Evolutionary conservation across 2,888 invertebrate species (phyloP), one percentile per base, ranked within the genome.

Genomic region (Adelognathus sp.): DNA sequence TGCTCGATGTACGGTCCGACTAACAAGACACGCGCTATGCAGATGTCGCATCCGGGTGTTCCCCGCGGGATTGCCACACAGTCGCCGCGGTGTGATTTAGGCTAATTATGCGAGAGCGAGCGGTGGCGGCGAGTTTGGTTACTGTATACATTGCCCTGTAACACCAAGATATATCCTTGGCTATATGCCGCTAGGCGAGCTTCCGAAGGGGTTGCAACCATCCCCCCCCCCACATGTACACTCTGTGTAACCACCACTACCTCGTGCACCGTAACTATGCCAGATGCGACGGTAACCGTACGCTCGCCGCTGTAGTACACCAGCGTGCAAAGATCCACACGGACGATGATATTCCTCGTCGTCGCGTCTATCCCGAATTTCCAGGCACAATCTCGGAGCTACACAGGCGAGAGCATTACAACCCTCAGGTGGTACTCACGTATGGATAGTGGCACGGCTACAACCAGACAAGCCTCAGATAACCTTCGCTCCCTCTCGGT

Each of bases 31-130:
- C 87, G 85, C 85, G 86, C 81, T 84, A 83, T 83, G 85, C 87
- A 86, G 83, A 86, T 86, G 85, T 85, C 83, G 84, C 82, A 81
- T 80, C 79, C 82, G 82, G 80, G 78, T 79, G 70, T 72, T 75
- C 82, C 81, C 84, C 69, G 60, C 75, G 83, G 82, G 81, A 80
- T 79, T 46, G 74, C 70, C 31, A n/a, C n/a, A 79, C 69, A 14
- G 58, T 27, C 63, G 39, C 73, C 56, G 66, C 76, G 73, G 46
- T 82, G 82, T 87, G 87, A 88, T 88, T 88, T 87, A 85, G 83
- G 84, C 86, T 88, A 88, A 88, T 88, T 88, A 88, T 86, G 86
- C 84, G 79, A 81, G 83, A 83, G 83, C 82, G 67, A 29, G 64
- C 74, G 50, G n/a, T n/a, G n/a, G 11, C 74, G 67, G 31, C 50